Evolutionary conservation across 2,888 invertebrate species (phyloP).

Genomic region (Spicauda simplicius): DNA sequence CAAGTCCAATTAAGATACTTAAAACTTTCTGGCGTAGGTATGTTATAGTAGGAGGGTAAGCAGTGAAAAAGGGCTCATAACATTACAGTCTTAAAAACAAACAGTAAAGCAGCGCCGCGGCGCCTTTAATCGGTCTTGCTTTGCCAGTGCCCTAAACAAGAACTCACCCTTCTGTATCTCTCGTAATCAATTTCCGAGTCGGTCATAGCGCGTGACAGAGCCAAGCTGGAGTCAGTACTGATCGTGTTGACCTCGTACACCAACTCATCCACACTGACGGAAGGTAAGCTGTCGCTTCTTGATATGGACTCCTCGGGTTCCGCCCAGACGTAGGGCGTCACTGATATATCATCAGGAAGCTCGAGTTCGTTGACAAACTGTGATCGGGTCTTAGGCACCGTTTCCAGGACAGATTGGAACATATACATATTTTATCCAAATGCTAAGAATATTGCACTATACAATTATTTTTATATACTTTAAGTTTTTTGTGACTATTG

Average conservation of each 20-base stretch:
- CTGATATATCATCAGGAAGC: constrained; percentile 61
- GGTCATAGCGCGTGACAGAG: constrained; percentile 73
- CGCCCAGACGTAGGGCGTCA: constrained; percentile 61
- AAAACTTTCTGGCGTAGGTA: too few species aligned
- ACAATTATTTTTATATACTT: too few species aligned
- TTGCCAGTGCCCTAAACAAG: too few species aligned
- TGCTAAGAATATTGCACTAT: too few species aligned
- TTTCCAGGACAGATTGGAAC: constrained; percentile 62
- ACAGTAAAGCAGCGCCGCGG: too few species aligned
- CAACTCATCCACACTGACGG: constrained; percentile 50
- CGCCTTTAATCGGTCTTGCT: too few species aligned
- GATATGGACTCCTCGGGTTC: constrained; percentile 54
- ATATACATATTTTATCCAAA: constrained; percentile 52
- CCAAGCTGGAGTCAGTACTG: constrained; percentile 65
- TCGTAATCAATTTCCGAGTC: constrained; percentile 76
- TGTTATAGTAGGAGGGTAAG: too few species aligned
- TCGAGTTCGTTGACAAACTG: constrained; percentile 69
- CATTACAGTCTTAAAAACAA: too few species aligned
- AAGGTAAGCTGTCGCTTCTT: constrained; percentile 55
- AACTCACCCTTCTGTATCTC: constrained; percentile 62
- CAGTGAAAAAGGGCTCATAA: too few species aligned
- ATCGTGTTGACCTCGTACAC: constrained; percentile 48
- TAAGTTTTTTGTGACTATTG: too few species aligned
- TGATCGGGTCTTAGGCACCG: constrained; percentile 65
- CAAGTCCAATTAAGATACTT: too few species aligned